Base-by-base conservation (phyloP, 2,888 invertebrate genomes). In the Clepsis dumicolana region DNA sequence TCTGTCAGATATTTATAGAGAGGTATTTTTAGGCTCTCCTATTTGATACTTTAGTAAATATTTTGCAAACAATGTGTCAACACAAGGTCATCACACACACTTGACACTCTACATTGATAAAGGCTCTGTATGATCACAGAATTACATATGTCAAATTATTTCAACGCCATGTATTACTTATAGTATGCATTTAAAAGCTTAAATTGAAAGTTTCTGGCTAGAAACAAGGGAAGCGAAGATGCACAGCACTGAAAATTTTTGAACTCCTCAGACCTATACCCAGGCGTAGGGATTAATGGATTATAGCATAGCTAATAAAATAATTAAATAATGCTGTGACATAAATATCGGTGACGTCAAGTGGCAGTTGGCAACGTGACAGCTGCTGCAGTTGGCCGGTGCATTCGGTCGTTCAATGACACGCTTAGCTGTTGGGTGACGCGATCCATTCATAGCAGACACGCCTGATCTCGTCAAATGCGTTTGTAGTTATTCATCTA, bases 381-480 rank as follows among this genome's bases (percentile, higher is more conserved):
- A 54, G 44, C 70, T 64, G 62, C 67, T 57, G 67, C 62, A 68
- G 68, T 68, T 68, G 68, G 62, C 24, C 41, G 68, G 52, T 44
- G 68, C 65, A 60, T 44, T 66, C 70, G 77, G 77, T 77, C 83
- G 85, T 83, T 84, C 86, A 87, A 87, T 89, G 86, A 87, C 86
- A 87, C 74, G 79, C 77, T 77, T 77, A 59, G 41, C 73, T 75
- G 80, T 76, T 74, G 73, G 72, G 72, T 64, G 85, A 87, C 84
- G 84, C 81, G 80, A 75, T 84, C 87, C 90, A 89, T 89, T 89
- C 89, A 89, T 88, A 86, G 81, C 85, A 80, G 48, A 27, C 18
- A 68, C 54, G 41, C 62, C 57, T 57, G 41, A 27, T n/a, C 18
- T 44, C 60, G 41, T 10, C 27, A 25, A 60, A 53, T 27, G 53